Base-by-base conservation (phyloP, 1,140 invertebrate species). In the Penaeus vannamei region DNA sequence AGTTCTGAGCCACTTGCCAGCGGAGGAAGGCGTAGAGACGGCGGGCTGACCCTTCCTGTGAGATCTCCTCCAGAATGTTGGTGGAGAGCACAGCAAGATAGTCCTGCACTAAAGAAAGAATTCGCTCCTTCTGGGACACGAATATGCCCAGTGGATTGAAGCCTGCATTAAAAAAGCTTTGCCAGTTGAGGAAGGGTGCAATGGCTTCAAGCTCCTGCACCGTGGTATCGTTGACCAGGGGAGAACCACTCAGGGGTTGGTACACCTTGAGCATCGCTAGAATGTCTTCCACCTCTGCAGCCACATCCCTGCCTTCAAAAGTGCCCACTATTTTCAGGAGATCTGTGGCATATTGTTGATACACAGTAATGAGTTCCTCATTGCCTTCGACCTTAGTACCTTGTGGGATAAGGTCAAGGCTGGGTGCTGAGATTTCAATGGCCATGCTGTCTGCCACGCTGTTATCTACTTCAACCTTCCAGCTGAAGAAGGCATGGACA, bases 181-280 rank as follows among this genome's bases (percentile, higher is more conserved):
- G 86, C 86, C 86, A 88, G n/a, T 83, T 62, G 82, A 88, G 72
- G 60, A 88, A 76, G 10, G 86, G 86, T 7, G 86, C 86, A 32
- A 88, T 4, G 0, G n/a, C 29, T 4, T 88, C 59, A 26, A 88
- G 53, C 29, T 83, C 64, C 29, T 59, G 62, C 36, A 84, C 53
- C 32, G 26, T 83, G 26, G 80, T 88, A 53, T 36, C 53, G 32
- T 88, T 72, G 10, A 82, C 80, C 36, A 88, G 23, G 23, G 62
- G 64, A 83, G 86, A 83, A 59, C 86, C 86, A 53, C 29, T 66
- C 14, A 88, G 29, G 53, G 79, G 62, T 12, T 66, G 80, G 59
- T 32, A 84, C 14, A 69, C 72, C 72, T 88, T 46, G 19, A 88
- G 46, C 20, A 83, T 22, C 0, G 82, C 80, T 32, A 88, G 19